Base-by-base conservation (phyloP, 2,888 invertebrate genomes). In the Lithosia quadra region DNA sequence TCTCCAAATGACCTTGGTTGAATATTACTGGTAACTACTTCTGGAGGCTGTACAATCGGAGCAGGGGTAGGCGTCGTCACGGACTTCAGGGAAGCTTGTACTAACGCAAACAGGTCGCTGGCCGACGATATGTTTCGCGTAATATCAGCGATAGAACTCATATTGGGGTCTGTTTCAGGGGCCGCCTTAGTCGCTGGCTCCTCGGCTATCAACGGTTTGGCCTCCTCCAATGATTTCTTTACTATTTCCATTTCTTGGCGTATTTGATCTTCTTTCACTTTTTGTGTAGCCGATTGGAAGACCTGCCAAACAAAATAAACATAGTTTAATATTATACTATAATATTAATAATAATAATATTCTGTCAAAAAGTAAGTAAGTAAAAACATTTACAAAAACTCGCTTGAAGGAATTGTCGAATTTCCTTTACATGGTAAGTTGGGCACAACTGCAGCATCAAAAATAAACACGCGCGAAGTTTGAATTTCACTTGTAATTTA, bases 211-310 rank as follows among this genome's bases (percentile, higher is more conserved):
- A 57, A 74, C n/a, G 80, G 73, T 73, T 90, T 90, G 0, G 85
- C 73, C 73, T 91, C 92, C 70, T 92, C 89, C 13, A 95, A 79
- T 18, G 95, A 92, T 75, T 95, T 94, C 82, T 89, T 93, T 10
- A 95, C 94, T 67, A 96, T 94, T 84, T 96, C 95, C 88, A 96
- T 95, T 73, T 95, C 95, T 81, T 95, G 96, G 18, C 96, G 95
- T 55, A 94, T 90, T 81, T 95, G 93, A 79, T 96, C 95, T 71
- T 96, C 96, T 76, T 95, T 96, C 0, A 97, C 96, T 84, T 97
- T 97, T 82, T 96, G 96, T 0, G 96, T 96, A 0, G 97, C 97
- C 0, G 97, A 97, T 87, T 97, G 96, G 80, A 97, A 97, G 58
- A 97, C 91, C 95, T 95, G 83, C 4, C 10, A 84, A 85, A 66